Evolutionary conservation across 2,888 invertebrate genomes (phyloP).

Genomic region (Callimorpha dominula): DNA sequence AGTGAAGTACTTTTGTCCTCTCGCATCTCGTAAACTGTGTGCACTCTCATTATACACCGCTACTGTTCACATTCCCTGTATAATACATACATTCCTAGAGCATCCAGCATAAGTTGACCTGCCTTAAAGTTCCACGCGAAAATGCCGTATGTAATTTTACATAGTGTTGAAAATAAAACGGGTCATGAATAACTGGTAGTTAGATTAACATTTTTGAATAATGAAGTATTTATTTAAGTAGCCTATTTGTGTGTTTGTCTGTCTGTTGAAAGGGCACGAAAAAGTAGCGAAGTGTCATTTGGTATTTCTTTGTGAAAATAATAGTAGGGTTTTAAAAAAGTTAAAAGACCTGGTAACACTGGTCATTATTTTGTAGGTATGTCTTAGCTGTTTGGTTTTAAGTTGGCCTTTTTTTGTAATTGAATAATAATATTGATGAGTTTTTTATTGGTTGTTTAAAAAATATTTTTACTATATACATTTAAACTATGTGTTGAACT

Average conservation of each 20-base stretch:
- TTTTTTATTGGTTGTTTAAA: constrained; percentile 11
- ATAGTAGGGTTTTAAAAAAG: constrained; percentile 42
- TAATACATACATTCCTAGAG: constrained; percentile 44
- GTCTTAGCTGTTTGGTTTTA: not conserved
- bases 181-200: constrained; percentile 43
- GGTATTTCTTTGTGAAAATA: constrained; percentile 52
- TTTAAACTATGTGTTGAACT: too few relatives aligned
- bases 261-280: constrained; percentile 64
- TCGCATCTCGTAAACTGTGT: constrained; percentile 43
- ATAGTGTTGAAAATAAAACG: constrained; percentile 25
- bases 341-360: constrained; percentile 37
- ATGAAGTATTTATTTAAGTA: constrained; percentile 78
- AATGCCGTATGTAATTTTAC: constrained; percentile 22
- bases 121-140: constrained; percentile 18
- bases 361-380: constrained; percentile 31
- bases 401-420: constrained; percentile 4
- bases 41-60: constrained; percentile 47
- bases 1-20: constrained; percentile 34
- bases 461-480: not conserved
- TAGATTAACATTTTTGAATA: constrained; percentile 67
- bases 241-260: constrained; percentile 73
- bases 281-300: constrained; percentile 63
- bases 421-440: not conserved
- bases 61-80: constrained; percentile 47
- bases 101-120: constrained; percentile 34